Evolutionary conservation across 2,797 vertebrate genomes (phyloP).

Genomic region (Enteromius unitaeniatus): DNA sequence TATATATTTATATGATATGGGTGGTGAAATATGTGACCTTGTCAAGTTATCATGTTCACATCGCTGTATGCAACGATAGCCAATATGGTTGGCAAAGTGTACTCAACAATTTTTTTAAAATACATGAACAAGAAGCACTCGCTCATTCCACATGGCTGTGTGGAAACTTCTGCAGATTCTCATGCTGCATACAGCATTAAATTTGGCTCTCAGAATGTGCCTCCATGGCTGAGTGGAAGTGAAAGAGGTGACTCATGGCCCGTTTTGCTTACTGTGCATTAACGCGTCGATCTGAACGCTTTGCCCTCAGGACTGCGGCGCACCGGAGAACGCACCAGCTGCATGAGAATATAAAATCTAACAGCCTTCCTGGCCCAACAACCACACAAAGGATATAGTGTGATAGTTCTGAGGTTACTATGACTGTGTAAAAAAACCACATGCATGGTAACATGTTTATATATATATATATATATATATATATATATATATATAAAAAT

Average conservation of each 20-base stretch:
- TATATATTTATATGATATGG: background rate
- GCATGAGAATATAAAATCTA: slow-evolving; percentile 27
- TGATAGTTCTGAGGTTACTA: background rate
- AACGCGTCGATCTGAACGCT: slow-evolving; percentile 41
- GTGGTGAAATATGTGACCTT: background rate
- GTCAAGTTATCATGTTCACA: background rate
- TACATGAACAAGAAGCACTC: background rate
- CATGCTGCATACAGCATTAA: slow-evolving; percentile 28
- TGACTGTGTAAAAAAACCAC: background rate
- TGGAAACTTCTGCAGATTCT: slow-evolving; percentile 42
- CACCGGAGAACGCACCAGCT: slow-evolving; percentile 23
- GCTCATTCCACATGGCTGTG: slow-evolving; percentile 7
- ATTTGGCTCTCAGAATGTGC: slow-evolving; percentile 53
- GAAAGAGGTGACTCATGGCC: slow-evolving; percentile 58
- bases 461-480: too few relatives aligned
- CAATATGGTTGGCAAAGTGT: background rate
- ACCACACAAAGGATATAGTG: background rate
- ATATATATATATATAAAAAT: too few relatives aligned
- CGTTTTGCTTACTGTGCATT: slow-evolving; percentile 59
- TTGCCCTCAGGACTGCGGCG: slow-evolving; percentile 49
- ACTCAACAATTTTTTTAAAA: background rate
- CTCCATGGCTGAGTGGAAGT: slow-evolving; percentile 57
- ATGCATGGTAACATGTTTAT: background rate
- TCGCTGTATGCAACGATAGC: background rate
- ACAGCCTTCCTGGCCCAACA: background rate